These are phyloP conservation scores for Furcula furcula DNA, from an alignment of 2,888 invertebrate species.

Conservation along the genomic window DNA sequence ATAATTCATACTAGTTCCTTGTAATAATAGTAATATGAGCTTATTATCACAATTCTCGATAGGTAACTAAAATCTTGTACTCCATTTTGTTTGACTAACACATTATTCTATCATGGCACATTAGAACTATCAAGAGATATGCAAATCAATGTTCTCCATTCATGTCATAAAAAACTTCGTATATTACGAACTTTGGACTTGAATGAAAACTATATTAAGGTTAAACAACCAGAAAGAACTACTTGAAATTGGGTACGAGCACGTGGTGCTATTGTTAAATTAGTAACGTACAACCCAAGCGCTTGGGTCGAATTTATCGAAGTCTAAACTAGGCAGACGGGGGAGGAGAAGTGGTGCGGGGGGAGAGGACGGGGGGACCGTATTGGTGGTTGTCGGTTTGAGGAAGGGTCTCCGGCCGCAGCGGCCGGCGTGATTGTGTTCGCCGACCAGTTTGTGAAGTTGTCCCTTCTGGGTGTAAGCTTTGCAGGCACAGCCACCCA, in stretches of 20 bases:
- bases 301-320: constrained; percentile 68
- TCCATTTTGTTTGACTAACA: constrained; percentile 9
- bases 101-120: constrained; percentile 19
- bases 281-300: constrained; percentile 69
- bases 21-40: constrained; percentile 17
- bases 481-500: constrained; percentile 77
- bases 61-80: constrained; percentile 19
- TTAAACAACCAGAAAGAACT: constrained; percentile 9
- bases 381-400: constrained; percentile 25
- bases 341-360: constrained; percentile 57
- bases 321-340: constrained; percentile 57
- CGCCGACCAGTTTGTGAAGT: constrained; percentile 70
- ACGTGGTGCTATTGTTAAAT: constrained; percentile 4
- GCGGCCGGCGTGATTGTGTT: constrained; percentile 70
- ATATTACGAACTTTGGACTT: no score
- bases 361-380: no score
- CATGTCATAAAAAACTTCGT: no score
- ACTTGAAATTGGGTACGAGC: constrained; percentile 10
- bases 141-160: no score
- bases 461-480: constrained; percentile 74
- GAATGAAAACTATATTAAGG: background rate
- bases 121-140: no score
- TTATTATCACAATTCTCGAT: constrained; percentile 26
- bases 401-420: constrained; percentile 49
- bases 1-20: constrained; percentile 5